A percentile compares a stretch with the other conserved stretches of the same genome.
These are phyloP conservation scores for Trichosurus vulpecula DNA, from an alignment of 2,797 vertebrate genomes.

Conservation along the genomic window DNA sequence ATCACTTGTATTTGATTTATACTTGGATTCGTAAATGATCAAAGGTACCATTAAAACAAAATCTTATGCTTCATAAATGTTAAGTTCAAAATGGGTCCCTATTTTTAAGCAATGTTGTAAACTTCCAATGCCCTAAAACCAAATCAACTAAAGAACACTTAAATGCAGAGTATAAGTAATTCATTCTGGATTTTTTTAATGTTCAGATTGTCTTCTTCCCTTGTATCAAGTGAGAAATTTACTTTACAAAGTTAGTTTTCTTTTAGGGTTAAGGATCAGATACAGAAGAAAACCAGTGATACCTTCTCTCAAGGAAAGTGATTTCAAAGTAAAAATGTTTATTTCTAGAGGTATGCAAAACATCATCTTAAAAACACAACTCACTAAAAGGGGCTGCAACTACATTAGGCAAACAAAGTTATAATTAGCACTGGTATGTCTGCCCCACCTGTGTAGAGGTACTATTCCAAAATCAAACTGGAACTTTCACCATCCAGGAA, in stretches of 20 bases:
- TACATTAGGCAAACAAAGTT: neutral
- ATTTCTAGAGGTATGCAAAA: neutral
- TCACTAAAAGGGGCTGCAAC: neutral
- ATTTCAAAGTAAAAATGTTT: neutral
- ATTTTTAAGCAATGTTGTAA: neutral
- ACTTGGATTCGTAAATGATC: conserved; percentile 45
- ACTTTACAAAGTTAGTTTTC: neutral
- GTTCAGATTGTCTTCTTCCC: neutral
- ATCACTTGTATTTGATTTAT: conserved; percentile 39
- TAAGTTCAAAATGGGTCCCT: neutral
- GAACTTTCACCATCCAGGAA: neutral
- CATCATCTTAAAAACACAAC: neutral
- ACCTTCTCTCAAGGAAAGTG: neutral
- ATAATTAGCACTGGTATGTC: neutral
- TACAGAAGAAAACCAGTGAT: neutral
- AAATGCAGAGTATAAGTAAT: neutral
- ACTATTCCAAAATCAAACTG: neutral
- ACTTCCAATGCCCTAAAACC: neutral
- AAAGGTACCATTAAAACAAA: conserved; percentile 47
- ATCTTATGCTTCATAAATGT: conserved; percentile 28
- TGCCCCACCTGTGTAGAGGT: neutral
- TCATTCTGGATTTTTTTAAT: neutral
- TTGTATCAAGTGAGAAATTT: neutral
- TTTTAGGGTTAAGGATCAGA: neutral
- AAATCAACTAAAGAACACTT: neutral